Conservation (phyloP, 1,140 invertebrate genomes). For the Aleiodes sp. region DNA sequence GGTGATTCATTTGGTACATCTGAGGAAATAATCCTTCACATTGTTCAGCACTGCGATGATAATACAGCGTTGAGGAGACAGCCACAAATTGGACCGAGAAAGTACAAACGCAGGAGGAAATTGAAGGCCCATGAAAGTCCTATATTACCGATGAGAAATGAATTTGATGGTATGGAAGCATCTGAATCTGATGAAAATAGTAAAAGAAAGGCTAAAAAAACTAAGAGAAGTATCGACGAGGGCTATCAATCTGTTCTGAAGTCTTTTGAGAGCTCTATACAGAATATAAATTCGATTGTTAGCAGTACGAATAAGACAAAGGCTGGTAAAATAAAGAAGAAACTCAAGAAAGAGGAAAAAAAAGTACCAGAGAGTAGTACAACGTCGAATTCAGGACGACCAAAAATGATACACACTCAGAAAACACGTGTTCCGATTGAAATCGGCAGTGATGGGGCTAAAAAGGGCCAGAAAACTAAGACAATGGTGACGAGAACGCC, state of each 20-base stretch:
- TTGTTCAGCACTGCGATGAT: constrained; percentile 83
- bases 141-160: constrained; percentile 34
- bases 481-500: constrained; percentile 69
- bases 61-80: constrained; percentile 82
- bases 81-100: constrained; percentile 78
- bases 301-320: constrained; percentile 57
- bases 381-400: constrained; percentile 60
- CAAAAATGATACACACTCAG: constrained; percentile 80
- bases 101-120: constrained; percentile 81
- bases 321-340: constrained; percentile 57
- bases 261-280: constrained; percentile 67
- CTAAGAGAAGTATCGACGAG: constrained; percentile 57
- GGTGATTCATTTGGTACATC: constrained; percentile 74
- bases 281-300: constrained; percentile 68
- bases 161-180: constrained; percentile 37
- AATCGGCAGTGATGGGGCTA: constrained; percentile 64
- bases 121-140: constrained; percentile 70
- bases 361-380: constrained; percentile 59
- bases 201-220: neutral
- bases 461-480: constrained; percentile 69
- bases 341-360: constrained; percentile 58
- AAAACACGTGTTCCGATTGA: constrained; percentile 70
- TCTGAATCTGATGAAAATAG: constrained; percentile 66
- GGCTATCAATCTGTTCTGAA: constrained; percentile 65
- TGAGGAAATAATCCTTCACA: constrained; percentile 79